Base-by-base conservation (phyloP, 2,113 vertebrate genomes). In the Vulpes vulpes region DNA sequence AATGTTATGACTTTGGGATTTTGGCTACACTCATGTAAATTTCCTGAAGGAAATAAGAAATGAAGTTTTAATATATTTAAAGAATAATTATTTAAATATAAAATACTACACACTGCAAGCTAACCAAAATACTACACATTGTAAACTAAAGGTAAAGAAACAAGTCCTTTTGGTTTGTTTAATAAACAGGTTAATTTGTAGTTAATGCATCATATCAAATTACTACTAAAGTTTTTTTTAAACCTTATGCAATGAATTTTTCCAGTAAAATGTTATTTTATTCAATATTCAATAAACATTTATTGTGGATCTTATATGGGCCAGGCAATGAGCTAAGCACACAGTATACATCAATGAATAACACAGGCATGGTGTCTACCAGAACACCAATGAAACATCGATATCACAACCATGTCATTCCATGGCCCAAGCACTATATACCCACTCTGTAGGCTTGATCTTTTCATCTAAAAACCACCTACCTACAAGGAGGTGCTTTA, bases 61-160 rank as follows among this genome's bases (percentile, higher is more conserved):
- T 10, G 30, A 32, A 62, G 9, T 53, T 94, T 74, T 62, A 4
- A 90, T 14, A 16, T 89, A 76, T 62, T 78, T 90, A 83, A 81
- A 79, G 19, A 71, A 81, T 51, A 71, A 90, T 88, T 88, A 88
- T 84, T 96, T 85, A 93, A 78, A 53, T 25, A 91, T 51, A 57
- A 92, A 76, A 38, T 69, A 89, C 15, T 91, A 49, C 11, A 65
- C 4, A 65, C 30, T 94, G 27, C 27, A 65, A 16, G 57, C 32
- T 69, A 83, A 76, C 7, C 59, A 74, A 73, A n/a, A 78, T 49
- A 84, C 25, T 86, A 49, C 12, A 20, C 15, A 57, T 23, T 90
- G 27, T 27, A 78, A 27, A 30, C 32, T 78, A 81, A 87, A 91
- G 27, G 11, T 78, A 95, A 87, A 62, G 53, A 17, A 76, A 8